phyloP scores from a whole-genome alignment of 1,140 invertebrate species.

The Zaprionus inermis region DNA sequence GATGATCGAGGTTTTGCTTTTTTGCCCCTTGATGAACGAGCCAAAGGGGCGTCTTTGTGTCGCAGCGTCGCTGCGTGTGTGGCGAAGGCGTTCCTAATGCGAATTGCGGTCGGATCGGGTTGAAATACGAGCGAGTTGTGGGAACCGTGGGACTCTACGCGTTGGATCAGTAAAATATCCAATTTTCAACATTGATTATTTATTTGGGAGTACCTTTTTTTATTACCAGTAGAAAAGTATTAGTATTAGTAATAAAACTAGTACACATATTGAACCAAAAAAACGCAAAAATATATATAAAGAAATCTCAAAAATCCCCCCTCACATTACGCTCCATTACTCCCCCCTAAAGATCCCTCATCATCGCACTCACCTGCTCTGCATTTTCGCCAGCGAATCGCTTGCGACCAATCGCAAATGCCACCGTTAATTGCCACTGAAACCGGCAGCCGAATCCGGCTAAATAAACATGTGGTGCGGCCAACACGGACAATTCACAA shows the following conservation, averaged over 20 bases:
- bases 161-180: slow-evolving; percentile 2
- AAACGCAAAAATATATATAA: too few species aligned
- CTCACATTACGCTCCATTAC: background rate
- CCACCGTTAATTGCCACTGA: slow-evolving; percentile 48
- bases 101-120: slow-evolving; percentile 46
- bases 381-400: slow-evolving; percentile 30
- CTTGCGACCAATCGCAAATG: slow-evolving; percentile 45
- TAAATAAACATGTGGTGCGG: slow-evolving; percentile 38
- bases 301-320: background rate
- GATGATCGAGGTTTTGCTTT: slow-evolving; percentile 41
- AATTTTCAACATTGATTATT: too few species aligned
- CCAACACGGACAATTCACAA: slow-evolving; percentile 47
- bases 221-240: background rate
- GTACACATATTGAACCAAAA: too few species aligned
- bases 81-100: slow-evolving; percentile 39
- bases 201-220: too few species aligned
- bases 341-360: background rate
- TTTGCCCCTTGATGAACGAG: slow-evolving; percentile 27
- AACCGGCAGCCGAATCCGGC: slow-evolving; percentile 23
- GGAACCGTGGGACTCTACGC: slow-evolving; percentile 17
- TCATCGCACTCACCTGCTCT: background rate
- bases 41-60: slow-evolving; percentile 4
- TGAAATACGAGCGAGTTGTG: slow-evolving; percentile 38
- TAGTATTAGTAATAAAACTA: background rate
- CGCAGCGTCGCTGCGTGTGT: slow-evolving; percentile 3